Evolutionary conservation across 2,113 vertebrate species (phyloP).

Genomic region (Neolamprologus longior): DNA sequence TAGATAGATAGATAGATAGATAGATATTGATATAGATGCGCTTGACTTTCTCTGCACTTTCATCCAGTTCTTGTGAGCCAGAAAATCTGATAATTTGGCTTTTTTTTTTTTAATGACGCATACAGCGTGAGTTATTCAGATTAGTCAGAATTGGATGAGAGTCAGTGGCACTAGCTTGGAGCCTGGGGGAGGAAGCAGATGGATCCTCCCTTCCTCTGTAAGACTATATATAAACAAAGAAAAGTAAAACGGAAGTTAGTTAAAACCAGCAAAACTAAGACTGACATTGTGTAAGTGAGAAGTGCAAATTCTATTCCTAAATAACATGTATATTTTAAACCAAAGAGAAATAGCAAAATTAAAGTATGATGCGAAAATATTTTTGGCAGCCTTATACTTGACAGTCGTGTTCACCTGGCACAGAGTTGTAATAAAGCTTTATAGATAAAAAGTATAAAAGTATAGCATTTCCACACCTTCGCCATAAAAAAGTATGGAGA

Average conservation of each 20-base stretch:
- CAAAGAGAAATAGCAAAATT: not conserved
- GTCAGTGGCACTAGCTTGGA: not conserved
- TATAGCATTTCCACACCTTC: not conserved
- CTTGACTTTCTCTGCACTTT: not conserved
- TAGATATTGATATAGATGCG: not conserved
- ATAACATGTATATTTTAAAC: not conserved
- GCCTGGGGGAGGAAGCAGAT: not conserved
- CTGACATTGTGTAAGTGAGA: not conserved
- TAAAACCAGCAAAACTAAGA: not conserved
- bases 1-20: too few species aligned
- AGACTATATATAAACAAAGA: not conserved
- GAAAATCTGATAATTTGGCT: not conserved
- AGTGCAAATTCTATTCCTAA: not conserved
- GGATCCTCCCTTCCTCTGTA: not conserved
- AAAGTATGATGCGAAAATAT: not conserved
- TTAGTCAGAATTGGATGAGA: not conserved
- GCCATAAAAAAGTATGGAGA: not conserved
- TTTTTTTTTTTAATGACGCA: not conserved
- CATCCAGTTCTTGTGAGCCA: not conserved
- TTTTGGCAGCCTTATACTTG: not conserved
- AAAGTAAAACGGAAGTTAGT: not conserved
- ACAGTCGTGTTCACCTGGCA: not conserved
- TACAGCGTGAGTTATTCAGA: rapidly evolving
- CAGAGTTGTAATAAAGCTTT: not conserved
- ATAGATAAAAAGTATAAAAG: not conserved